These are phyloP conservation scores for Cariama cristata DNA, from an alignment of 2,113 vertebrate genomes.

Conservation along the genomic window DNA sequence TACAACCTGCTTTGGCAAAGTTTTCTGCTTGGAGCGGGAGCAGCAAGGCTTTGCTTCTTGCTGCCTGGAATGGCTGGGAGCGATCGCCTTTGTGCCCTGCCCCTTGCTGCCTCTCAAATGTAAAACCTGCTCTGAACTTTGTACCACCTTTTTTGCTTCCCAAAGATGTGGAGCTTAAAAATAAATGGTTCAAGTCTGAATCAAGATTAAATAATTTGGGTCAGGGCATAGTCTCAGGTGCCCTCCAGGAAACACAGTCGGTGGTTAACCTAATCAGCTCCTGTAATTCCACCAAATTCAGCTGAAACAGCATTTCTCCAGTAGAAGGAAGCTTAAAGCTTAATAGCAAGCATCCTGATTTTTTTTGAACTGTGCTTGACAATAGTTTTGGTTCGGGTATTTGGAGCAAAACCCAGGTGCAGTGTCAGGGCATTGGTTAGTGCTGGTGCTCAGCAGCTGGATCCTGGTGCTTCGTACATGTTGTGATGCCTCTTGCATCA, in stretches of 20 bases:
- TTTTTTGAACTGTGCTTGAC: background rate
- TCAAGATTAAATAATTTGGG: slow-evolving; percentile 39
- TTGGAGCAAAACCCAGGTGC: background rate
- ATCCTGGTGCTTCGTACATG: background rate
- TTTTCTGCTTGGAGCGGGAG: rapidly evolving
- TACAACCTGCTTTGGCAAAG: background rate
- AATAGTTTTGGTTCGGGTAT: background rate
- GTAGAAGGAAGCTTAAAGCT: slow-evolving; percentile 10
- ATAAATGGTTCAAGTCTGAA: background rate
- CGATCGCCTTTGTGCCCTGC: background rate
- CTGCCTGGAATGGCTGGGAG: background rate
- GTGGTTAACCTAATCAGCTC: slow-evolving; percentile 58
- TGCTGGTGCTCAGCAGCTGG: background rate
- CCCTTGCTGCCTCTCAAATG: background rate
- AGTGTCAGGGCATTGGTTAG: background rate
- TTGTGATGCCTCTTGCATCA: background rate
- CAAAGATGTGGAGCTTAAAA: background rate
- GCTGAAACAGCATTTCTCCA: slow-evolving; percentile 42
- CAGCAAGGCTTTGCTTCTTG: background rate
- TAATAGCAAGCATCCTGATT: background rate
- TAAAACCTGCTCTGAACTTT: slow-evolving; percentile 5
- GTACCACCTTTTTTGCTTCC: background rate
- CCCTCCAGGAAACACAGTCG: slow-evolving; percentile 20
- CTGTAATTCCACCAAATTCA: slow-evolving; percentile 40
- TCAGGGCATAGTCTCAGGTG: background rate